A percentile compares a stretch with the other conserved stretches of the same genome.
Conservation (phyloP, 2,797 vertebrate genomes). For the Heterohyrax brucei region DNA sequence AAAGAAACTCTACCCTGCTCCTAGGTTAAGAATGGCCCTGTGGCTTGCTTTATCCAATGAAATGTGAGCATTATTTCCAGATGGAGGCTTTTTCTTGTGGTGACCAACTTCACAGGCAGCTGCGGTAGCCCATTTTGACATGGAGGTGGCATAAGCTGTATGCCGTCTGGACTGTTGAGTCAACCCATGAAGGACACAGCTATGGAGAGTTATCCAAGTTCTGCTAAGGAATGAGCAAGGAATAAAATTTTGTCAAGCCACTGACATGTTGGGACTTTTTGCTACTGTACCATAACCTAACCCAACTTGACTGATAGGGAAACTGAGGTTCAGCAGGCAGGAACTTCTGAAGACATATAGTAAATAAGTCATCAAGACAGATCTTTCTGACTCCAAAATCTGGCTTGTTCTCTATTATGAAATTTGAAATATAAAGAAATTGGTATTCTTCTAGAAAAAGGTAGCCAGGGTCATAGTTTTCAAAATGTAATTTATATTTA, state of each 20-base stretch:
- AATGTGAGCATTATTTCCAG: neutral
- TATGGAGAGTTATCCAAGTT: neutral
- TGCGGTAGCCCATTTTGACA: neutral
- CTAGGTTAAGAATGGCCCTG: neutral
- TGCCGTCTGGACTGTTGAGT: neutral
- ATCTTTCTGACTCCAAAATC: neutral
- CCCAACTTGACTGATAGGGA: neutral
- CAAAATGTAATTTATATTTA: neutral
- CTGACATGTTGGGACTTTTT: neutral
- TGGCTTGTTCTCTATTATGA: neutral
- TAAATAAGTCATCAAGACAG: neutral
- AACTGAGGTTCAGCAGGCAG: neutral
- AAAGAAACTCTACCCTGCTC: neutral
- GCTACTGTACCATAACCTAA: neutral
- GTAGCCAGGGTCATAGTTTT: neutral
- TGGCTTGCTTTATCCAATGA: neutral
- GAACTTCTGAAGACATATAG: neutral
- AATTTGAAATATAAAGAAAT: constrained; percentile 20
- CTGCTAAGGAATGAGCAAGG: neutral
- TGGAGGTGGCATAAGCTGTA: too few relatives aligned
- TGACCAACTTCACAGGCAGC: neutral
- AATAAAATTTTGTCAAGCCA: neutral
- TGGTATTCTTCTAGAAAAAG: neutral
- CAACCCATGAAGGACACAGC: neutral
- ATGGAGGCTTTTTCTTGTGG: neutral